Base-by-base conservation (phyloP, 2,797 vertebrate species). In the Crenuchus spilurus region DNA sequence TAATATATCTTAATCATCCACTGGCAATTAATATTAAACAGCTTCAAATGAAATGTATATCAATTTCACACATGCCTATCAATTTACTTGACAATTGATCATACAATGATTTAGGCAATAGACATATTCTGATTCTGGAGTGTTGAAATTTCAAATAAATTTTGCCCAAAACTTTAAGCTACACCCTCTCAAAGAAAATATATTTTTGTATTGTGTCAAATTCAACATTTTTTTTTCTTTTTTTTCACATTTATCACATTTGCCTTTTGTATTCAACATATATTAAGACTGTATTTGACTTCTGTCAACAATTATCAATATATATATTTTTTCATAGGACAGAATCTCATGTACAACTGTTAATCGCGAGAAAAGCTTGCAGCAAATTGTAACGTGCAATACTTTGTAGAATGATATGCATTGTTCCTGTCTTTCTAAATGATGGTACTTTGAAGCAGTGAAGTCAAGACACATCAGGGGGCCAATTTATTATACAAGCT, bases 231-330 rank as follows among this genome's bases (percentile, higher is more conserved):
- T 81, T 85, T 80, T 22, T 83, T 80, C 81, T 75, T 72, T 80
- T 78, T 80, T 81, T 83, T 75, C 76, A 84, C 68, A 86, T 87
- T 80, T 83, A 80, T 90, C 88, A 90, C 86, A 80, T 89, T 91
- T 91, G 90, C 90, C 89, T 92, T 92, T 90, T 91, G 83, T 91
- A 90, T 90, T 91, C 82, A 84, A 88, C 84, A 88, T 77, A 88
- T 77, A 69, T 73, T 83, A 79, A 84, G 75, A 84, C 60, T 86
- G 85, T 87, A 86, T 88, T 79, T 88, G 77, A 85, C 80, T 83
- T 84, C 76, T 87, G 83, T 89, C 11, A 81, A 42, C 79, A 80
- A 62, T 74, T 61, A 78, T 64, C 41, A 2, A 10, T 8, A 54
- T 14, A 6, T 74, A 54, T 65, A 55, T 75, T 77, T 64, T 68